Base-by-base conservation (phyloP, 2,888 invertebrate genomes). In the Marronus borbonicus region DNA sequence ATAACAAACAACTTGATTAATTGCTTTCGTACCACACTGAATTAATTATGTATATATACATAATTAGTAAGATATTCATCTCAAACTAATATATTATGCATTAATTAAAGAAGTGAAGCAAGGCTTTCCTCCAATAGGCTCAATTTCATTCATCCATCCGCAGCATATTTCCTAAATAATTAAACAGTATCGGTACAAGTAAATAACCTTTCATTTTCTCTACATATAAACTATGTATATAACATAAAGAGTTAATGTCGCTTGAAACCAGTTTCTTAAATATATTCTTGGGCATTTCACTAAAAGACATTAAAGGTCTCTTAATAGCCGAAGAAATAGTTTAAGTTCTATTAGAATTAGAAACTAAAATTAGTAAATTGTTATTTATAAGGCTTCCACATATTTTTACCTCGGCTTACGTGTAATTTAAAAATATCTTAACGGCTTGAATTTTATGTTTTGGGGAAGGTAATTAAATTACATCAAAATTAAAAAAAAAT, bases 301-400 rank as follows among this genome's bases (percentile, higher is more conserved):
- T 36, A n/a, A 39, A 58, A 58, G 58, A 17, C 70, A 55, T 70
- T 58, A 70, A 70, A 55, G 36, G 70, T 55, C 14, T 28, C 39
- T 70, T 70, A 70, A 70, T 70, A 52, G 58, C 70, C 12, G 58
- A 39, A 70, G 70, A 70, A 70, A 55, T 70, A 58, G 20, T 70
- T 55, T 36, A 70, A 36, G 28, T 70, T 36, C 70, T 58, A 31
- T 70, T 70, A 70, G 55, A 70, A 70, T 44, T 36, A 66, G 65
- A 66, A 66, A 66, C 44, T 66, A 20, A 66, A 66, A 66, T 44
- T 44, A 66, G 65, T 66, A 12, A 20, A 44, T 66, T 66, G 65
- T 66, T 49, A 24, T 66, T 39, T 36, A 66, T 66, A 44, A 66
- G 7, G 2, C 44, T 44, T 66, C 14, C 10, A 66, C 17, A 44